Percentiles rank a stretch among this genome's conserved stretches.
phyloP scores from a whole-genome alignment of 2,797 vertebrate species.

The Anguilla obscura region DNA sequence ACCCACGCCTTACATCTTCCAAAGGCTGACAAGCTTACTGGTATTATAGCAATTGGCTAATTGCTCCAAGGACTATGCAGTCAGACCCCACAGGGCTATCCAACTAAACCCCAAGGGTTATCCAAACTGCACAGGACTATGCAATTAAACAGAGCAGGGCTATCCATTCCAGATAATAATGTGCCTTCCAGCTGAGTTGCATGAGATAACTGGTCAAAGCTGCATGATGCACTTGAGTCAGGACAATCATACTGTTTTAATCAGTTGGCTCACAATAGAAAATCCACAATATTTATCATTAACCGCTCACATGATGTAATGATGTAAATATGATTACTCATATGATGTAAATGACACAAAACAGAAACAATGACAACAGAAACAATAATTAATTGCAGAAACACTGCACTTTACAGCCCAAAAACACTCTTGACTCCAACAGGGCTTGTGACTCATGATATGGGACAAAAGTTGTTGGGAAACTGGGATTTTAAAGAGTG shows the following conservation, averaged over 20 bases:
- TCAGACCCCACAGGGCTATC: not conserved
- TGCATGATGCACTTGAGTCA: not conserved
- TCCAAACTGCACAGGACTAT: not conserved
- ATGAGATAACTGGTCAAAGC: not conserved
- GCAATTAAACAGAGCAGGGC: not conserved
- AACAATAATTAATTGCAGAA: not conserved
- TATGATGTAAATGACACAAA: not conserved
- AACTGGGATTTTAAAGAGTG: not conserved
- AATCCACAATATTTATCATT: not conserved
- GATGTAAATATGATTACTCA: not conserved
- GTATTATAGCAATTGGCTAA: not conserved
- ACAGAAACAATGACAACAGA: not conserved
- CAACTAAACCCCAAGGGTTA: not conserved
- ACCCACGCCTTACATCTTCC: not conserved
- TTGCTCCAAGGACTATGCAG: not conserved
- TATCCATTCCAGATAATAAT: not conserved
- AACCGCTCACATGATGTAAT: not conserved
- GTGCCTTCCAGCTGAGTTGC: not conserved
- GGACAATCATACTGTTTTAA: not conserved
- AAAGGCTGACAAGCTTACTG: not conserved
- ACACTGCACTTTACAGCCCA: not conserved
- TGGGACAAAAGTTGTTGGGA: not conserved
- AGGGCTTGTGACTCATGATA: not conserved
- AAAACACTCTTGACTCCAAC: not conserved
- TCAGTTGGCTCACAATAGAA: not conserved